phyloP scores from a whole-genome alignment of 2,888 invertebrate genomes.

The Trimorus sp. region DNA sequence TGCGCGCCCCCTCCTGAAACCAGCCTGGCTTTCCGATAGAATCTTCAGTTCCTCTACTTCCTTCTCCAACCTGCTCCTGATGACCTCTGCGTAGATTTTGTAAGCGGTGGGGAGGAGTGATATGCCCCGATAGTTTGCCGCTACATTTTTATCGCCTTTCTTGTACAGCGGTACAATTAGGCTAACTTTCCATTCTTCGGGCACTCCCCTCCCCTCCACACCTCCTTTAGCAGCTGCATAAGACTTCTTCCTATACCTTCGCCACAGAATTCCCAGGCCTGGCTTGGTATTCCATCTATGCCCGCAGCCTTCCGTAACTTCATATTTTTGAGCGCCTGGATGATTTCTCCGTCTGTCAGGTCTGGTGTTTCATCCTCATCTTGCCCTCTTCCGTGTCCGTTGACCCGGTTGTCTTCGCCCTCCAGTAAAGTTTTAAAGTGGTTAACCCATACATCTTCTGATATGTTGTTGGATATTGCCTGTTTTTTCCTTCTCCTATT shows the following conservation, averaged over 20 bases:
- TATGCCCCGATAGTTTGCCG: no score
- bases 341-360: background rate
- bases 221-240: conserved; percentile 3
- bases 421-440: conserved; percentile 1
- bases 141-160: no score
- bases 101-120: no score
- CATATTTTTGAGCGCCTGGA: background rate
- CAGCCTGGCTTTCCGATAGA: conserved; percentile 4
- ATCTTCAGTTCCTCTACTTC: no score
- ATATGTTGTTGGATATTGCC: background rate
- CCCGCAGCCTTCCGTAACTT: background rate
- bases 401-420: background rate
- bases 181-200: conserved; percentile 52
- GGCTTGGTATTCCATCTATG: background rate
- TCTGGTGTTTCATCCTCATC: background rate
- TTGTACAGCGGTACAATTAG: conserved; percentile 15
- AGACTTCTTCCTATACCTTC: background rate
- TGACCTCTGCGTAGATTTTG: no score
- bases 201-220: conserved; percentile 44
- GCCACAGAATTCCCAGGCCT: conserved; percentile 12
- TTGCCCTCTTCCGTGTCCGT: no score
- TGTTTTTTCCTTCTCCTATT: conserved; percentile 13
- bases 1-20: background rate
- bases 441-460: background rate
- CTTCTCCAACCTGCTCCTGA: no score